These are phyloP conservation scores for Tetraodon nigroviridis DNA, from an alignment of 2,113 vertebrate genomes.

Conservation along the genomic window DNA sequence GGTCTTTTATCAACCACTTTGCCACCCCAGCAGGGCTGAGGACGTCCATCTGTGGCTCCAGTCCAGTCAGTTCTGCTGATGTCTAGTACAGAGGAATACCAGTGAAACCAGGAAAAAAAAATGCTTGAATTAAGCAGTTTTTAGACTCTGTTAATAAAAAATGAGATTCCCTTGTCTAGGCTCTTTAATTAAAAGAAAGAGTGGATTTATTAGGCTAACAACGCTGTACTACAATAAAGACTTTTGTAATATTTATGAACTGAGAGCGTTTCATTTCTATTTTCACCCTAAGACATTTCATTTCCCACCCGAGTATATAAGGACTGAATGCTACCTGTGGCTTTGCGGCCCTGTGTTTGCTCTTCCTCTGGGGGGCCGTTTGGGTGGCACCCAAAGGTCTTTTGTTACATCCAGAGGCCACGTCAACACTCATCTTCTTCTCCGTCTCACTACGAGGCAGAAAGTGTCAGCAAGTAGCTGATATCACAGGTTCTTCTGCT, in stretches of 20 bases:
- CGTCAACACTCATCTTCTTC: not conserved
- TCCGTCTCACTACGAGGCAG: conserved; percentile 20
- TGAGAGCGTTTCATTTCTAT: not conserved
- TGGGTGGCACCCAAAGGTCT: not conserved
- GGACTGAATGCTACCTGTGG: conserved; percentile 39
- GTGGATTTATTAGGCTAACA: not conserved
- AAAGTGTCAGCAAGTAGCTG: not conserved
- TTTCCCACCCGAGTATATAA: not conserved
- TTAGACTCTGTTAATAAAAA: not conserved
- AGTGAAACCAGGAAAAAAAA: not conserved
- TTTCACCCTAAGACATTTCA: conserved; percentile 3
- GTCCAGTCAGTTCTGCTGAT: conserved; percentile 44
- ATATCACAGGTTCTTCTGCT: no score
- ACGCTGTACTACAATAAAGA: not conserved
- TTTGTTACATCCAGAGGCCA: not conserved
- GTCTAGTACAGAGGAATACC: not conserved
- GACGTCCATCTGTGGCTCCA: conserved; percentile 70
- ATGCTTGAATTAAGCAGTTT: not conserved
- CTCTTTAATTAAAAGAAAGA: not conserved
- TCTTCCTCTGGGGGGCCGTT: conserved; percentile 8
- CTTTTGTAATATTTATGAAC: not conserved
- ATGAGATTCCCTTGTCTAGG: not conserved
- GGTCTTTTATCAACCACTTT: conserved; percentile 82
- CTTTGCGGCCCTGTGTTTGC: conserved; percentile 26
- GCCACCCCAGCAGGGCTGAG: conserved; percentile 82